phyloP scores from a whole-genome alignment of 2,888 invertebrate genomes.

The Ommatoiulus sabulosus region DNA sequence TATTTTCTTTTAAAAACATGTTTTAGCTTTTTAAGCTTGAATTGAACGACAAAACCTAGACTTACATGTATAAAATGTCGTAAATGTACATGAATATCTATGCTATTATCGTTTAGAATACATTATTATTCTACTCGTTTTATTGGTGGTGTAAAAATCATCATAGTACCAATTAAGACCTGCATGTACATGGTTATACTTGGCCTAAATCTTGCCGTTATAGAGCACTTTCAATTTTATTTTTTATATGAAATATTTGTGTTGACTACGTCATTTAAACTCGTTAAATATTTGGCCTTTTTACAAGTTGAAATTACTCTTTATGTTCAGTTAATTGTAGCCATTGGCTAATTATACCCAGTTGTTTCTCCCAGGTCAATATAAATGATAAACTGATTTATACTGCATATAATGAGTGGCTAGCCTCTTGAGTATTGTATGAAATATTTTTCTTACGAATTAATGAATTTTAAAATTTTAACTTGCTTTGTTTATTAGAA shows the following conservation, averaged over 20 bases:
- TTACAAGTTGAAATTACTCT: neutral
- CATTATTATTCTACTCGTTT: neutral
- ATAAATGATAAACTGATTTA: neutral
- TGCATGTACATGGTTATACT: neutral
- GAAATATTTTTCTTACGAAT: too few species aligned
- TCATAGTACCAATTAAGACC: neutral
- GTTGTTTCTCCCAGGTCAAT: neutral
- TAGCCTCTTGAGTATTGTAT: neutral
- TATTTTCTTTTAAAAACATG: too few species aligned
- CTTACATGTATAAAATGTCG: too few species aligned
- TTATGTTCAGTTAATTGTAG: neutral
- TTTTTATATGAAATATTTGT: neutral
- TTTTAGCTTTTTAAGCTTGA: too few species aligned
- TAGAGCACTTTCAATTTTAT: neutral
- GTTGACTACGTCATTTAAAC: neutral
- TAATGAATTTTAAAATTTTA: too few species aligned
- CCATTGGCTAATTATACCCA: neutral
- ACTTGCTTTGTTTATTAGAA: too few species aligned
- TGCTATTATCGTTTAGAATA: too few species aligned
- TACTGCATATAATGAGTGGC: neutral
- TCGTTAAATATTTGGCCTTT: neutral
- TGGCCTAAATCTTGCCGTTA: neutral
- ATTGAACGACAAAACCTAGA: too few species aligned
- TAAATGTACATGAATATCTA: too few species aligned
- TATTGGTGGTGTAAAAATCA: neutral